Conservation (phyloP, 2,113 vertebrate species). For the Lanius collurio region DNA sequence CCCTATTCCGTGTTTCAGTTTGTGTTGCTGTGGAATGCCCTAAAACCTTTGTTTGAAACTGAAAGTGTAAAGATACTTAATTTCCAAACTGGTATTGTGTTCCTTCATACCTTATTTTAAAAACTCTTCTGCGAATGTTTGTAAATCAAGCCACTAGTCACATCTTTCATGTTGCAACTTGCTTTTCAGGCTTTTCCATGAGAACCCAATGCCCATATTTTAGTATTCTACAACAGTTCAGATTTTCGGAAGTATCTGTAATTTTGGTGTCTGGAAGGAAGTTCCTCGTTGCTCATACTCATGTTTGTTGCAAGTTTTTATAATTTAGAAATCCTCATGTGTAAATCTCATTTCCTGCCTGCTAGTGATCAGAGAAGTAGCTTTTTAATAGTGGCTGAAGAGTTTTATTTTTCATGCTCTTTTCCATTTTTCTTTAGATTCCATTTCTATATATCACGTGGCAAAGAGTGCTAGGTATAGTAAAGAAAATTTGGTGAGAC, state of each 20-base stretch:
- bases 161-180: neutral
- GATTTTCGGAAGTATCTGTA: neutral
- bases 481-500: neutral
- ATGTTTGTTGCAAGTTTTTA: neutral
- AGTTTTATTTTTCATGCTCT: neutral
- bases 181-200: neutral
- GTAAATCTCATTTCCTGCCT: constrained; percentile 31
- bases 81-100: neutral
- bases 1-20: neutral
- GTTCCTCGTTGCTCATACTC: neutral
- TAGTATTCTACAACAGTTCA: neutral
- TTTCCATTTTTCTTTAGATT: neutral
- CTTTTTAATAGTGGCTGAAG: neutral
- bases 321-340: constrained; percentile 1
- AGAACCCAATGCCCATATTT: neutral
- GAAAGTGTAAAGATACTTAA: neutral
- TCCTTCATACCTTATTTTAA: neutral
- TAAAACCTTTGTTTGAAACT: neutral
- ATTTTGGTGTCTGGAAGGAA: constrained; percentile 18
- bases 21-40: neutral
- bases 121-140: neutral
- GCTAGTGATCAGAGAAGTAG: neutral
- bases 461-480: neutral
- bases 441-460: neutral
- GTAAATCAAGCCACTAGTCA: neutral